phyloP scores from a whole-genome alignment of 2,113 vertebrate genomes.

The Cavia aperea region DNA sequence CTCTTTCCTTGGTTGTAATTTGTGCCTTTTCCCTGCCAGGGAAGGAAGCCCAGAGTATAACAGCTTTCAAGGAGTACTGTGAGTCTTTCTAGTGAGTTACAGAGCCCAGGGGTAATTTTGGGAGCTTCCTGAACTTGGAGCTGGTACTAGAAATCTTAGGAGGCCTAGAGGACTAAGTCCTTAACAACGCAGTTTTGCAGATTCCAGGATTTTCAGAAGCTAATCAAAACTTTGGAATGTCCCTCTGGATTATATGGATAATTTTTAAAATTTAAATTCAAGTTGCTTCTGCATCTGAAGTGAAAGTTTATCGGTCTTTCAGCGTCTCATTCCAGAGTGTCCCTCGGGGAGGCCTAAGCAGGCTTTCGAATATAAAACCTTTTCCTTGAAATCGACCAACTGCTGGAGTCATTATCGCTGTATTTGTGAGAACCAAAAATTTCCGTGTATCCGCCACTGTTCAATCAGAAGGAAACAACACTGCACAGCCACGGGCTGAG shows the following conservation, averaged over 20 bases:
- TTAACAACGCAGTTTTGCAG: neutral
- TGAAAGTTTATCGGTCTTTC: neutral
- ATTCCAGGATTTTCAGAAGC: neutral
- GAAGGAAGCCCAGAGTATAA: neutral
- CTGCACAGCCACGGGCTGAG: no score
- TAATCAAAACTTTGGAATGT: neutral
- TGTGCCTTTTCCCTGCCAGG: neutral
- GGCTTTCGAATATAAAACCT: neutral
- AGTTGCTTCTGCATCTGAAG: neutral
- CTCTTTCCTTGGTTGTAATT: neutral
- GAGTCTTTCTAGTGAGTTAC: neutral
- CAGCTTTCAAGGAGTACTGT: neutral
- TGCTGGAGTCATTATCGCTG: neutral
- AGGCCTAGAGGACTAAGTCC: neutral
- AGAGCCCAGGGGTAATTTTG: neutral
- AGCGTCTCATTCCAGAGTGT: neutral
- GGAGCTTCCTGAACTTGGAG: neutral
- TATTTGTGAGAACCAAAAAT: neutral
- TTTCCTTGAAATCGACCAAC: neutral
- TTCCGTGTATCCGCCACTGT: neutral
- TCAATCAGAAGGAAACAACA: neutral
- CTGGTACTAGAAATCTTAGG: neutral
- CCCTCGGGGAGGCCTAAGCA: neutral
- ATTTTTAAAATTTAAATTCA: neutral
- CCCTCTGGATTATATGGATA: neutral